Percentiles rank a stretch among this genome's conserved stretches.
Conservation (phyloP, 1,140 invertebrate genomes). For the Heliothis virescens region DNA sequence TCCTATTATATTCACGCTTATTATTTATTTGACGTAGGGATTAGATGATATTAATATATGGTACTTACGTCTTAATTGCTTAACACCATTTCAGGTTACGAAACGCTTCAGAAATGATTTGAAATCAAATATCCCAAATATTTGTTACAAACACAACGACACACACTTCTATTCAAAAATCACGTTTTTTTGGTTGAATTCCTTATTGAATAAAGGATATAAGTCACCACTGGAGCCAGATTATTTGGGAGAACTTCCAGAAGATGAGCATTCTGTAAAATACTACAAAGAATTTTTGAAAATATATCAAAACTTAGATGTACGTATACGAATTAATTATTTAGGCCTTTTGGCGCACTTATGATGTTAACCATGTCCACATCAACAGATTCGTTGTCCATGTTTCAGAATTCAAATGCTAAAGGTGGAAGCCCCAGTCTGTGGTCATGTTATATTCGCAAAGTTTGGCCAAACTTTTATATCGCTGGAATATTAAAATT, state of each 20-base stretch:
- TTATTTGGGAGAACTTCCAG: slow-evolving; percentile 90
- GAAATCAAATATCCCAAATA: slow-evolving; percentile 61
- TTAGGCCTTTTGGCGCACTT: background rate
- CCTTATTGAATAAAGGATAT: slow-evolving; percentile 89
- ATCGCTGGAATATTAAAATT: slow-evolving; percentile 92
- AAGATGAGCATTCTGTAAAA: slow-evolving; percentile 86
- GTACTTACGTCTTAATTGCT: background rate
- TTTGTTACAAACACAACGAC: slow-evolving; percentile 87
- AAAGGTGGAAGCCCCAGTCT: slow-evolving; percentile 59
- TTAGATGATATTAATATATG: no score
- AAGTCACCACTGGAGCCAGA: slow-evolving; percentile 88
- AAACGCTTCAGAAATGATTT: slow-evolving; percentile 61
- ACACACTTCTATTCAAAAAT: slow-evolving; percentile 90
- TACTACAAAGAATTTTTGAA: slow-evolving; percentile 86
- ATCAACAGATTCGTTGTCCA: slow-evolving; percentile 10
- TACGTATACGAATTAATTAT: slow-evolving; percentile 43
- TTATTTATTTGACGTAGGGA: no score
- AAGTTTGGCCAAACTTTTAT: slow-evolving; percentile 91
- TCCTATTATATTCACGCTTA: no score
- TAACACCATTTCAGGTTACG: slow-evolving; percentile 63
- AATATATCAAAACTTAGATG: slow-evolving; percentile 77
- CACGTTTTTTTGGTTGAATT: slow-evolving; percentile 92
- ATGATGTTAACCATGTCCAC: background rate
- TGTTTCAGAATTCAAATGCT: slow-evolving; percentile 64
- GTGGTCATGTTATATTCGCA: slow-evolving; percentile 90